These are phyloP conservation scores for Tetramorium alpestre DNA, from an alignment of 1,140 invertebrate species.

Conservation along the genomic window DNA sequence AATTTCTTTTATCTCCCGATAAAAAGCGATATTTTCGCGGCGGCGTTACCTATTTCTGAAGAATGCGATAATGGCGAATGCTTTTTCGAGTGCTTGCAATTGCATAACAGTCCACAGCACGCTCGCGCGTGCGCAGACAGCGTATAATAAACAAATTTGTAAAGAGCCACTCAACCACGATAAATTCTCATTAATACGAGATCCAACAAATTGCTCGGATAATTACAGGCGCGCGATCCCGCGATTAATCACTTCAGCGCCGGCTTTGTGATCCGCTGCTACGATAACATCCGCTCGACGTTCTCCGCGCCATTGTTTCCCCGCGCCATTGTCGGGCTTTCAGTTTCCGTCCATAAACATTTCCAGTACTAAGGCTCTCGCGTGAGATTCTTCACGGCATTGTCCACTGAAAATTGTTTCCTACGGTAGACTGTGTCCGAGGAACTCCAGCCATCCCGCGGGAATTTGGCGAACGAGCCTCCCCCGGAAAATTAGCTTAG, in stretches of 20 bases:
- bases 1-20: not conserved
- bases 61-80: conserved; percentile 10
- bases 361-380: conserved; percentile 74
- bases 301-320: conserved; percentile 80
- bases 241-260: conserved; percentile 82
- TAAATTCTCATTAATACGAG: conserved; percentile 83
- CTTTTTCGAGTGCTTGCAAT: conserved; percentile 30
- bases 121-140: not conserved
- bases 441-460: conserved; percentile 70
- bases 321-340: conserved; percentile 77
- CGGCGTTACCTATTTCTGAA: not conserved
- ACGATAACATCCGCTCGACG: conserved; percentile 78
- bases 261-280: conserved; percentile 78
- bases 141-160: conserved; percentile 74
- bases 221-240: conserved; percentile 81
- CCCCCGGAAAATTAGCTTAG: conserved; percentile 70
- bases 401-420: conserved; percentile 77
- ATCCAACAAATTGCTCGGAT: conserved; percentile 84
- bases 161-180: conserved; percentile 79
- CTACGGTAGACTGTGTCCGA: conserved; percentile 63
- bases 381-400: conserved; percentile 75
- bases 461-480: conserved; percentile 67
- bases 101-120: conserved; percentile 31
- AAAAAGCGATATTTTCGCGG: not conserved
- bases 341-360: conserved; percentile 80